Evolutionary conservation across 2,797 vertebrate genomes (phyloP).

Genomic region (Varecia variegata): DNA sequence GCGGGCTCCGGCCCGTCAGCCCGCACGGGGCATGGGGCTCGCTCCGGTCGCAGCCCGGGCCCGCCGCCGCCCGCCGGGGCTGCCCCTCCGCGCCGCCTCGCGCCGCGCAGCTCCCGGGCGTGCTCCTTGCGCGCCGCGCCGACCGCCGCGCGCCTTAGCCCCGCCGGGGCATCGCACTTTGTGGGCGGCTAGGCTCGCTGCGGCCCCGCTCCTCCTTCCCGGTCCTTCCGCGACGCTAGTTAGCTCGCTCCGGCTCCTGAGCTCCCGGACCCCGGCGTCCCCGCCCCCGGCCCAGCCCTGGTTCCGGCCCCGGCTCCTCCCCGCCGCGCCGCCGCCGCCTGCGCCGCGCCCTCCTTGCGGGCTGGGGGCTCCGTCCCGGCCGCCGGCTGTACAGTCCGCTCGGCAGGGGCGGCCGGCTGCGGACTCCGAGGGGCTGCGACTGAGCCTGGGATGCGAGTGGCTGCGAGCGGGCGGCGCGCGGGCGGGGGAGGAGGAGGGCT

Average conservation of each 20-base stretch:
- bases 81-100: constrained; percentile 54
- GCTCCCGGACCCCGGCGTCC: constrained; percentile 78
- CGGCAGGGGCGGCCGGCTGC: constrained; percentile 73
- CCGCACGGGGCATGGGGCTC: constrained; percentile 74
- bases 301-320: constrained; percentile 79
- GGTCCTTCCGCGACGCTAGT: constrained; percentile 53
- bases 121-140: constrained; percentile 58
- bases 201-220: constrained; percentile 42
- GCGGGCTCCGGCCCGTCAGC: constrained; percentile 73
- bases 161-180: constrained; percentile 74
- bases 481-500: constrained; percentile 60
- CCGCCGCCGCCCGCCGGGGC: constrained; percentile 63
- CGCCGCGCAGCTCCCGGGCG: constrained; percentile 61
- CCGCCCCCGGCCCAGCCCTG: constrained; percentile 79
- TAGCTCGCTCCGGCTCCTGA: constrained; percentile 59
- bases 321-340: constrained; percentile 66
- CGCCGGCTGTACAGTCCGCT: constrained; percentile 66
- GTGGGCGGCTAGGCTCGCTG: constrained; percentile 44
- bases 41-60: constrained; percentile 66
- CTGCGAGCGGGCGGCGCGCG: constrained; percentile 59
- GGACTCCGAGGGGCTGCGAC: constrained; percentile 77
- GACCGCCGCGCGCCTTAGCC: constrained; percentile 62
- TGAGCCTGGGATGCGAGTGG: constrained; percentile 75
- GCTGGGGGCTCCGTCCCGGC: constrained; percentile 62
- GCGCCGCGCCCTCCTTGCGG: constrained; percentile 69